These are phyloP conservation scores for Trisateles emortualis DNA, from an alignment of 2,888 invertebrate genomes.

Conservation along the genomic window DNA sequence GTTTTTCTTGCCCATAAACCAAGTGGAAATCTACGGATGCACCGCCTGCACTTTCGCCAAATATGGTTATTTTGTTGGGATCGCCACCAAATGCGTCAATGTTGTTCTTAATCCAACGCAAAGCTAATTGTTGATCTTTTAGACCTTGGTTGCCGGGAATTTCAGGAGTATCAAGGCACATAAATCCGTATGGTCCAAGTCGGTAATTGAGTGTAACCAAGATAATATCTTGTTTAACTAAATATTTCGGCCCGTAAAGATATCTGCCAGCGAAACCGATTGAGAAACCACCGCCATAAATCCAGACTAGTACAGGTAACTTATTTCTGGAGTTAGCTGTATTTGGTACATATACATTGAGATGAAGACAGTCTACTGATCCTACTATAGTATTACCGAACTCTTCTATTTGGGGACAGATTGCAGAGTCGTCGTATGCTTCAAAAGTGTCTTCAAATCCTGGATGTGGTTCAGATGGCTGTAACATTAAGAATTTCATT, in stretches of 20 bases:
- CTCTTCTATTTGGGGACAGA: constrained; percentile 63
- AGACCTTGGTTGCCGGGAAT: constrained; percentile 70
- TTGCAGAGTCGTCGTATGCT: constrained; percentile 62
- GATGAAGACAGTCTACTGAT: constrained; percentile 60
- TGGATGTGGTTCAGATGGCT: constrained; percentile 59
- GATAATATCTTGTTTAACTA: constrained; percentile 64
- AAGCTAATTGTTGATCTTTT: constrained; percentile 65
- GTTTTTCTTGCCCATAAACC: constrained; percentile 53
- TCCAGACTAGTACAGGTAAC: constrained; percentile 65
- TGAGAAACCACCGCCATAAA: constrained; percentile 61
- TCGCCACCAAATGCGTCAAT: constrained; percentile 70
- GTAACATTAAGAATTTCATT: constrained; percentile 23
- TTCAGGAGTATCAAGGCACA: constrained; percentile 61
- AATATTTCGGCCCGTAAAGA: constrained; percentile 57
- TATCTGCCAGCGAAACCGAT: constrained; percentile 54
- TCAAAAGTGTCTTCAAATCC: constrained; percentile 59
- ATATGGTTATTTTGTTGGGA: constrained; percentile 59
- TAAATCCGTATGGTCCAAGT: constrained; percentile 69
- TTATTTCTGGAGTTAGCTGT: constrained; percentile 51
- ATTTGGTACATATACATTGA: constrained; percentile 66
- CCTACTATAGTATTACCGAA: constrained; percentile 50
- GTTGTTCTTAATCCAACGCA: constrained; percentile 67
- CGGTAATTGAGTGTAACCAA: constrained; percentile 69
- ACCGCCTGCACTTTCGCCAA: constrained; percentile 68
- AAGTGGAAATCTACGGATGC: constrained; percentile 61